A percentile compares a stretch with the other conserved stretches of the same genome.
These are phyloP conservation scores for Patella pellucida DNA, from an alignment of 2,888 invertebrate genomes.

Conservation along the genomic window DNA sequence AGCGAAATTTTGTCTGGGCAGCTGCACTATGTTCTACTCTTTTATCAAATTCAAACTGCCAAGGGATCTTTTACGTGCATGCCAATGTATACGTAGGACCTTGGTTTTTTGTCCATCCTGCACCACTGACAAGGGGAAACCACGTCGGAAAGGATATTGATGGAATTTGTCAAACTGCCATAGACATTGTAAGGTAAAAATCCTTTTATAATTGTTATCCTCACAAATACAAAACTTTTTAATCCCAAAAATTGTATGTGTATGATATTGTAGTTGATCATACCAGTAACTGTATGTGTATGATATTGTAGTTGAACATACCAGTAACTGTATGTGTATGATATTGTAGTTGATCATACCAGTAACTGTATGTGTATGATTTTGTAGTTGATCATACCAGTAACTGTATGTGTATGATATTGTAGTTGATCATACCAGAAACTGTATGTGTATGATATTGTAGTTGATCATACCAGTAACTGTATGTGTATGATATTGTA, in stretches of 20 bases:
- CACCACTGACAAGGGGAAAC: too few relatives aligned
- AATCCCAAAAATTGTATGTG: not conserved
- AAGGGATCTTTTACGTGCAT: too few relatives aligned
- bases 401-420: not conserved
- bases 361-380: not conserved
- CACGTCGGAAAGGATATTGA: too few relatives aligned
- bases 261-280: not conserved
- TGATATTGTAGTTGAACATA: not conserved
- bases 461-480: not conserved
- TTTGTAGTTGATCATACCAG: not conserved
- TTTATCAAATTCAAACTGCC: too few relatives aligned
- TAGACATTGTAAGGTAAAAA: too few relatives aligned
- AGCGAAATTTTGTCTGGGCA: too few relatives aligned
- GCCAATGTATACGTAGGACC: too few relatives aligned
- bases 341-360: not conserved
- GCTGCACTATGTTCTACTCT: too few relatives aligned
- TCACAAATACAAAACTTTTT: too few relatives aligned
- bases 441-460: slow-evolving; percentile 10
- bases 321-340: slow-evolving; percentile 6
- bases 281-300: not conserved
- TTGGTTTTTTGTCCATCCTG: too few relatives aligned
- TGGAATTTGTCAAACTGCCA: too few relatives aligned
- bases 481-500: not conserved
- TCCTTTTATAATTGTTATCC: too few relatives aligned
- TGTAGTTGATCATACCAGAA: not conserved